These are phyloP conservation scores for Platycheirus albimanus DNA, from an alignment of 2,888 invertebrate genomes.

Conservation along the genomic window DNA sequence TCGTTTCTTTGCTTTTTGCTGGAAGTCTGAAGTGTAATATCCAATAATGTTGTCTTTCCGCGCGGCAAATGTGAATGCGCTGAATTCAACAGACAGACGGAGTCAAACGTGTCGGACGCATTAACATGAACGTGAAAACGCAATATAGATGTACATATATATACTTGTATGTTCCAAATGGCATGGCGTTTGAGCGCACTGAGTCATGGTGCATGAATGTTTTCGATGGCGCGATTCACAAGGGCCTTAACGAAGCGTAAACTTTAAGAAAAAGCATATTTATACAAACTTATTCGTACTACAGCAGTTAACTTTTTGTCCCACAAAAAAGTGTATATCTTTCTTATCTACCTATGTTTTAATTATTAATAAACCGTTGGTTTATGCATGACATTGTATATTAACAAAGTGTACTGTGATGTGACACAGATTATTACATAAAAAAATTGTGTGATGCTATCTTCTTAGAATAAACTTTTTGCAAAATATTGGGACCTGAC, in stretches of 20 bases:
- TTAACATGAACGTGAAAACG: constrained; percentile 56
- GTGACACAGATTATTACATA: too few relatives aligned
- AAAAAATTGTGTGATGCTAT: too few relatives aligned
- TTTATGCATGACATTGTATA: constrained; percentile 34
- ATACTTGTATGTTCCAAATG: background rate
- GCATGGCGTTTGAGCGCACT: constrained; percentile 29
- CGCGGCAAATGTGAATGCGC: constrained; percentile 45
- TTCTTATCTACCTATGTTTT: background rate
- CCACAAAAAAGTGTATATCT: background rate
- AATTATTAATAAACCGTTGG: constrained; percentile 32
- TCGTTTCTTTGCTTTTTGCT: constrained; percentile 24
- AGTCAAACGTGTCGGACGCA: constrained; percentile 42
- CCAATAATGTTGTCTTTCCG: constrained; percentile 41
- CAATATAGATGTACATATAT: constrained; percentile 11
- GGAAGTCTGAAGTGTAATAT: constrained; percentile 19
- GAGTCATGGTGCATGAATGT: constrained; percentile 56
- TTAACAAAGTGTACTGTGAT: too few relatives aligned
- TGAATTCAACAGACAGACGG: constrained; percentile 25
- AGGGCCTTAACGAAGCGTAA: constrained; percentile 66
- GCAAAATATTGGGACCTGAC: too few relatives aligned
- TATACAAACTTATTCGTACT: background rate
- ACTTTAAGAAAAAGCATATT: constrained; percentile 29
- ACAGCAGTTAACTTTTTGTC: constrained; percentile 19
- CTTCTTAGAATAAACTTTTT: too few relatives aligned
- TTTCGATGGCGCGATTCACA: constrained; percentile 46